These are phyloP conservation scores for Coregonus suidteri DNA, from an alignment of 2,797 vertebrate genomes.

Conservation along the genomic window DNA sequence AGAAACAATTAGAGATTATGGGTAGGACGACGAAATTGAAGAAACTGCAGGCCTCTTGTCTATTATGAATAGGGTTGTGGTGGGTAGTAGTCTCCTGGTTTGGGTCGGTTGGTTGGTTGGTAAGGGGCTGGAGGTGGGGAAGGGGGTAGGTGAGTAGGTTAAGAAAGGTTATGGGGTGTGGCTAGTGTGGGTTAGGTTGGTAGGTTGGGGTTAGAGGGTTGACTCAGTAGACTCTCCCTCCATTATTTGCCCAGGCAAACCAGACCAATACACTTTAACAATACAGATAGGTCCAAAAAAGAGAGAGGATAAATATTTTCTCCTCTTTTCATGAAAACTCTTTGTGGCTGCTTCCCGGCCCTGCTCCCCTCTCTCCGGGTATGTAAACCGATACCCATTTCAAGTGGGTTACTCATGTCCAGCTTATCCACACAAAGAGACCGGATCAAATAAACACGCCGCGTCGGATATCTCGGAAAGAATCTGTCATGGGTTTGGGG, in stretches of 20 bases:
- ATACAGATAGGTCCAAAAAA: constrained; percentile 58
- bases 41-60: constrained; percentile 62
- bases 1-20: constrained; percentile 37
- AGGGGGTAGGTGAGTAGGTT: no score
- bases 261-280: constrained; percentile 59
- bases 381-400: constrained; percentile 93
- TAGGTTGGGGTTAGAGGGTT: no score
- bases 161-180: no score
- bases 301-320: constrained; percentile 66
- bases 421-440: constrained; percentile 99
- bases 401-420: constrained; percentile 99
- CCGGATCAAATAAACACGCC: constrained; percentile 99
- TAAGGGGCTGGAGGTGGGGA: no score
- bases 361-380: constrained; percentile 61
- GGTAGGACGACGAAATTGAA: constrained; percentile 64
- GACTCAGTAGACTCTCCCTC: no score
- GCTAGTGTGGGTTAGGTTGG: no score
- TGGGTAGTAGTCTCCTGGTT: constrained; percentile 28
- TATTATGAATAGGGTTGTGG: constrained; percentile 67
- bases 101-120: constrained; percentile 15
- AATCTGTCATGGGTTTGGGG: constrained; percentile 99
- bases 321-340: constrained; percentile 80
- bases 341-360: constrained; percentile 63
- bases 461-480: constrained; percentile 99
- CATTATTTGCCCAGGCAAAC: constrained; percentile 48